Conservation (phyloP, 23 tunicate genomes). For the Trididemnum miniatum region DNA sequence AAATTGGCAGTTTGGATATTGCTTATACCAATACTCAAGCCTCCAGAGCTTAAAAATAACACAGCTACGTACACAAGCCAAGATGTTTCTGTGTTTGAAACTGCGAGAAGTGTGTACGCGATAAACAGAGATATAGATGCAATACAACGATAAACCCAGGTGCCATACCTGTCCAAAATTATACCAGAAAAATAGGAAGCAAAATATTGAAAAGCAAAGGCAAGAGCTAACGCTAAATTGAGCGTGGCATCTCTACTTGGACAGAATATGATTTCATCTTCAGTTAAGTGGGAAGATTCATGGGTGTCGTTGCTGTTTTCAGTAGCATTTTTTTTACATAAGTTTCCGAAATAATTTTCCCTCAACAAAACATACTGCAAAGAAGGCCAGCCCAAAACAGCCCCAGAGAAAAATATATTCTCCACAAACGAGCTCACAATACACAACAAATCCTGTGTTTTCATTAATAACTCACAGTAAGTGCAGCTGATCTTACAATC, state of each 20-base stretch:
- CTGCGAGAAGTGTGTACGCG: not conserved
- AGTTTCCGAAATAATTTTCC: not conserved
- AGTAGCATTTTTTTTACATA: not conserved
- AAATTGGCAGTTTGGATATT: conserved; percentile 8
- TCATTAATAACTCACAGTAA: not conserved
- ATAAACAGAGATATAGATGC: not conserved
- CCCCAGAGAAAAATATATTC: conserved; percentile 10
- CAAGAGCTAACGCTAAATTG: conserved; percentile 2
- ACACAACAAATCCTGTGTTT: not conserved
- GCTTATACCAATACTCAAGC: conserved; percentile 8
- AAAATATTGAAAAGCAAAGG: not conserved
- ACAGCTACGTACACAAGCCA: not conserved
- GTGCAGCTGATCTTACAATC: not conserved
- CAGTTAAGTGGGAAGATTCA: not conserved
- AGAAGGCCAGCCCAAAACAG: conserved; percentile 26
- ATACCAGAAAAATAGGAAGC: conserved; percentile 4
- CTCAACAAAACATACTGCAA: conserved; percentile 14
- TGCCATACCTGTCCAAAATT: conserved; percentile 14
- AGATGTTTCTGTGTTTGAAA: conserved; percentile 6
- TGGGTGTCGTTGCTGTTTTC: not conserved
- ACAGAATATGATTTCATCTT: not conserved
- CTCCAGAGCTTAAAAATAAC: not conserved
- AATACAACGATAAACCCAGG: conserved; percentile 3
- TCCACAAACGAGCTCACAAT: not conserved
- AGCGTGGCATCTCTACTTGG: conserved; percentile 1